Percentiles rank a stretch among this genome's conserved stretches.
phyloP scores from a whole-genome alignment of 1,140 invertebrate species.

The Lerema accius region DNA sequence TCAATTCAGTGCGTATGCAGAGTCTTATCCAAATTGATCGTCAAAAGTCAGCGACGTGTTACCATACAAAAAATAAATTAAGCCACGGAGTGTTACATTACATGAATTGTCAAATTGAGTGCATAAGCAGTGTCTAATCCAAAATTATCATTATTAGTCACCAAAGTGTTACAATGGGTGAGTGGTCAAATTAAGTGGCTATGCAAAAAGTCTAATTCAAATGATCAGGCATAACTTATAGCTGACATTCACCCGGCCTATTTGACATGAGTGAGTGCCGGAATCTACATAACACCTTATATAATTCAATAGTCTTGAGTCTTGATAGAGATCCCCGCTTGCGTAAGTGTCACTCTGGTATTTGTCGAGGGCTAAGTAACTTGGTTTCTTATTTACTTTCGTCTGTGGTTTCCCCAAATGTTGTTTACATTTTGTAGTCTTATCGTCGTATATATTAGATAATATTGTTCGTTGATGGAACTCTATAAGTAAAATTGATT shows the following conservation, averaged over 20 bases:
- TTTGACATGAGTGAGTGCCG: slow-evolving; percentile 20
- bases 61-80: too few relatives aligned
- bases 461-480: too few relatives aligned
- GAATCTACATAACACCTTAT: slow-evolving; percentile 21
- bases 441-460: too few relatives aligned
- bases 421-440: too few relatives aligned
- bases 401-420: too few relatives aligned
- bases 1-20: too few relatives aligned
- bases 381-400: too few relatives aligned
- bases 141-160: background rate
- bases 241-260: slow-evolving; percentile 29
- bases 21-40: too few relatives aligned
- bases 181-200: background rate
- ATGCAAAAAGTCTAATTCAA: slow-evolving; percentile 7
- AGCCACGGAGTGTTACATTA: too few relatives aligned
- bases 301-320: background rate
- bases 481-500: too few relatives aligned
- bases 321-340: background rate
- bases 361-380: background rate
- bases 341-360: background rate
- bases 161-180: slow-evolving; percentile 7
- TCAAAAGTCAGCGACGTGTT: too few relatives aligned
- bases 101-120: background rate
- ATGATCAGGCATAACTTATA: slow-evolving; percentile 9
- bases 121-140: slow-evolving; percentile 4